These are phyloP conservation scores for Oncorhynchus nerka DNA, from an alignment of 2,113 vertebrate species.

Conservation along the genomic window DNA sequence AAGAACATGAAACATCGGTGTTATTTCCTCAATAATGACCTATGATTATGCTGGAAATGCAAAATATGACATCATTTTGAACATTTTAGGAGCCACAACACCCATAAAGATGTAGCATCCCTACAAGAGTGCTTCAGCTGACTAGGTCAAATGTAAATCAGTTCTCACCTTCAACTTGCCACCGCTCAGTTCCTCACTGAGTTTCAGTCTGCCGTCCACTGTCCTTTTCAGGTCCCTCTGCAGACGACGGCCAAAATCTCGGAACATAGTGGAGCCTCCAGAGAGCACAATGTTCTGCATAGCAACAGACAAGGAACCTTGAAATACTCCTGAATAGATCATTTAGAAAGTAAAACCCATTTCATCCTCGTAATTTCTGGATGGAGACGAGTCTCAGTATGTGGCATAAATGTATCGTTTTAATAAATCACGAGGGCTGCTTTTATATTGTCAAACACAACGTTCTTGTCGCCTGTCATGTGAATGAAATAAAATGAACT, in stretches of 20 bases:
- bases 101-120: too few relatives aligned
- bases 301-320: background rate
- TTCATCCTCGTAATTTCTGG: background rate
- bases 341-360: background rate
- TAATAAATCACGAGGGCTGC: background rate
- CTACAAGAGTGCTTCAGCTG: too few relatives aligned
- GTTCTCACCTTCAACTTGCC: conserved; percentile 89
- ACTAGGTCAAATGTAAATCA: background rate
- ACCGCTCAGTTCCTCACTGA: conserved; percentile 96
- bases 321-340: background rate
- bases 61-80: too few relatives aligned
- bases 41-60: too few relatives aligned
- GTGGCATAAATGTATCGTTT: too few relatives aligned
- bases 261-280: conserved; percentile 98
- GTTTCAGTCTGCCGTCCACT: conserved; percentile 92
- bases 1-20: background rate
- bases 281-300: conserved; percentile 88
- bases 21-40: too few relatives aligned
- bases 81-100: too few relatives aligned
- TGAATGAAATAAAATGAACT: too few relatives aligned
- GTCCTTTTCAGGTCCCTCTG: conserved; percentile 96
- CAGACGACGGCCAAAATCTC: conserved; percentile 94
- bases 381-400: too few relatives aligned
- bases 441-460: background rate
- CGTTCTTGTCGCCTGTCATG: too few relatives aligned